Evolutionary conservation across 37 sponge, comb jelly and placozoan genomes (phyloP).

Genomic region (Spongia lamella): DNA sequence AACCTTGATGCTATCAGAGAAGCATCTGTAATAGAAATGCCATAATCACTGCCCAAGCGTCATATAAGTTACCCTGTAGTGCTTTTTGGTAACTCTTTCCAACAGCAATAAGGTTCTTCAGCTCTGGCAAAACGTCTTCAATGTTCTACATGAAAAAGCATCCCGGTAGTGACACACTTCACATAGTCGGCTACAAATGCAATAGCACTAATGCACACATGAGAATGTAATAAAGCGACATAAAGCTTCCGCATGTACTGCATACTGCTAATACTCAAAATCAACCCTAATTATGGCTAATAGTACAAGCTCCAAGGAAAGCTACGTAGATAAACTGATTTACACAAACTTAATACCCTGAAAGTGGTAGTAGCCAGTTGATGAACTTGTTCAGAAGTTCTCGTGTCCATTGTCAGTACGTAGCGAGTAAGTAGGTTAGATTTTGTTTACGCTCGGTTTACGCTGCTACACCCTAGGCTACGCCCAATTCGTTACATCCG

Average conservation of each 20-base stretch:
- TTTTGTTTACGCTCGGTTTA: background rate
- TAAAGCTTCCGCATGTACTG: too few species aligned
- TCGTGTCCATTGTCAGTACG: background rate
- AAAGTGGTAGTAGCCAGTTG: conserved; percentile 67
- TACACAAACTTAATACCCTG: conserved; percentile 41
- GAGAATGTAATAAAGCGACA: too few species aligned
- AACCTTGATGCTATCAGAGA: conserved; percentile 30
- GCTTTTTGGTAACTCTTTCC: conserved; percentile 59
- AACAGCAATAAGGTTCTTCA: conserved; percentile 33
- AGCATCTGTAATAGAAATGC: conserved; percentile 21
- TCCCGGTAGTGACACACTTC: too few species aligned
- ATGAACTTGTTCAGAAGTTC: conserved; percentile 46
- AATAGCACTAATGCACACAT: too few species aligned
- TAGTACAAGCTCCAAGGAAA: too few species aligned
- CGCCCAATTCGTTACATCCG: conserved; percentile 29
- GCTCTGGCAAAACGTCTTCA: conserved; percentile 50
- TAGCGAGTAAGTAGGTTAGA: background rate
- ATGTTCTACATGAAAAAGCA: conserved; percentile 35
- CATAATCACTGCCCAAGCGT: background rate
- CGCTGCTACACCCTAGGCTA: background rate
- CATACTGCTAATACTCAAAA: too few species aligned
- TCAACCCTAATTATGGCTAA: too few species aligned
- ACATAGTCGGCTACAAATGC: too few species aligned
- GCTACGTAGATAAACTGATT: too few species aligned
- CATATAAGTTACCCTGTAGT: conserved; percentile 40